These are phyloP conservation scores for Gambusia affinis DNA, from an alignment of 2,113 vertebrate species.

Conservation along the genomic window DNA sequence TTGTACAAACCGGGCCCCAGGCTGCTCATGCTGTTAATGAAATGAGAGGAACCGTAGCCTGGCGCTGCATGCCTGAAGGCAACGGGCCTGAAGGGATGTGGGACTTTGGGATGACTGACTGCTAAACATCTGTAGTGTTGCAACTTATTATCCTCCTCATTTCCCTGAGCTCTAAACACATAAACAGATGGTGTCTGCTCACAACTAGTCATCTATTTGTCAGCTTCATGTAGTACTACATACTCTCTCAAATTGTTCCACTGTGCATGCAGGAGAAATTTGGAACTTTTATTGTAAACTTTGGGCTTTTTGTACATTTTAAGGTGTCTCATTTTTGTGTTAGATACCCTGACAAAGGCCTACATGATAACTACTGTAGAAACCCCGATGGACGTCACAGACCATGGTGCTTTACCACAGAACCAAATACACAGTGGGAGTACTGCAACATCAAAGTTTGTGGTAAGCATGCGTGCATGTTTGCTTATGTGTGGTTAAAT, in stretches of 20 bases:
- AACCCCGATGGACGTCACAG: constrained; percentile 94
- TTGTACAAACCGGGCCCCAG: constrained; percentile 71
- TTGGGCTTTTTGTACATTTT: not conserved
- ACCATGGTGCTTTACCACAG: constrained; percentile 97
- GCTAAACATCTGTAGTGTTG: constrained; percentile 57
- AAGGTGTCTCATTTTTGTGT: constrained; percentile 31
- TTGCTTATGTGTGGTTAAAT: constrained; percentile 33
- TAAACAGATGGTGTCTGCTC: constrained; percentile 50
- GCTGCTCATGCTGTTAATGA: constrained; percentile 55
- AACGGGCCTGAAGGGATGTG: constrained; percentile 45
- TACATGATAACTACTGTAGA: constrained; percentile 98
- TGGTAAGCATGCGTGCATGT: constrained; percentile 83
- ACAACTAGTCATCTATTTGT: constrained; percentile 44
- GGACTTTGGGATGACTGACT: constrained; percentile 47
- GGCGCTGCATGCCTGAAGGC: constrained; percentile 44
- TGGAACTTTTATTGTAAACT: not conserved
- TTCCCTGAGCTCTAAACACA: constrained; percentile 43
- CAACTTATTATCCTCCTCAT: constrained; percentile 45
- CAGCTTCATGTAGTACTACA: constrained; percentile 19
- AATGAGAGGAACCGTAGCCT: constrained; percentile 55
- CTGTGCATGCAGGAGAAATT: constrained; percentile 7
- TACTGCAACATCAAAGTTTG: constrained; percentile 97
- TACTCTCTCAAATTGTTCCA: constrained; percentile 3
- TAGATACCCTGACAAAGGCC: constrained; percentile 94
- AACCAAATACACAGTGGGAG: constrained; percentile 93